phyloP scores from a whole-genome alignment of 2,888 invertebrate species.

The Stictocephala bisonia region DNA sequence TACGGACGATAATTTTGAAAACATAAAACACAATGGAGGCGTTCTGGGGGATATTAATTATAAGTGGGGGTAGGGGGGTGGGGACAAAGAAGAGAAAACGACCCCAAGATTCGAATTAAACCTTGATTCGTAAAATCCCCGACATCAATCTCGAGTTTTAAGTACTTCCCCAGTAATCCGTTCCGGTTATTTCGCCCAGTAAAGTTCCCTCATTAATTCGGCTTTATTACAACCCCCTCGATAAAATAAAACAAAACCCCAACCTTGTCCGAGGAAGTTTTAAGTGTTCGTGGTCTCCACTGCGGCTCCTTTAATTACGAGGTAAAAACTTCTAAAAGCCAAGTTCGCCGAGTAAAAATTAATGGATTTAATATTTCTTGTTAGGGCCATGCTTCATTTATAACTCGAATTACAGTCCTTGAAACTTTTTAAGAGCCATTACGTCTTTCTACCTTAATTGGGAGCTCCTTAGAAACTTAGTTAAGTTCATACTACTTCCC shows the following conservation, averaged over 20 bases:
- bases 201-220: slow-evolving; percentile 38
- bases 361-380: slow-evolving; percentile 32
- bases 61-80: slow-evolving; percentile 8
- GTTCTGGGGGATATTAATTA: slow-evolving; percentile 37
- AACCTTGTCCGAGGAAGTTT: neutral
- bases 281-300: neutral
- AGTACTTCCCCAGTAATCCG: neutral
- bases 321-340: neutral
- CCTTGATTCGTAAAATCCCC: slow-evolving; percentile 34
- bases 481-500: slow-evolving; percentile 11
- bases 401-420: neutral
- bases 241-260: slow-evolving; percentile 35
- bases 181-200: neutral
- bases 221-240: slow-evolving; percentile 28
- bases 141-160: slow-evolving; percentile 26
- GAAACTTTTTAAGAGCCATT: slow-evolving; percentile 36
- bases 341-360: slow-evolving; percentile 23
- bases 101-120: slow-evolving; percentile 40
- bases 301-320: slow-evolving; percentile 21
- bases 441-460: slow-evolving; percentile 33
- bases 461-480: neutral
- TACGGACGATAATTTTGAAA: slow-evolving; percentile 36
- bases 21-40: slow-evolving; percentile 39
- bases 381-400: slow-evolving; percentile 5
- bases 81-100: slow-evolving; percentile 36